These are phyloP conservation scores for Cherax quadricarinatus DNA, from an alignment of 1,140 invertebrate species.

Conservation along the genomic window DNA sequence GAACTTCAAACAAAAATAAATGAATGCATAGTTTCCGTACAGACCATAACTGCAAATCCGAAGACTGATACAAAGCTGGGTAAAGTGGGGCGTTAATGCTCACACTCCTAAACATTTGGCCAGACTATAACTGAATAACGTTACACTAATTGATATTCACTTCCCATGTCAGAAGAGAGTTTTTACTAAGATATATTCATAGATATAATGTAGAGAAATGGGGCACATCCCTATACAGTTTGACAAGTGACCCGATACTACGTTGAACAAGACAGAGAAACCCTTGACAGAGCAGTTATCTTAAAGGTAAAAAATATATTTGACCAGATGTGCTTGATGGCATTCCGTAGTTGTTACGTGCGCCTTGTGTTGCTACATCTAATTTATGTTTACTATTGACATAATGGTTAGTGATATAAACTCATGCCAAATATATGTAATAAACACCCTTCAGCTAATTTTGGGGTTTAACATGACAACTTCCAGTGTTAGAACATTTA, in stretches of 20 bases:
- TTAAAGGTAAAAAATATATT: neutral
- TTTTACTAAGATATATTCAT: neutral
- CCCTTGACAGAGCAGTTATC: neutral
- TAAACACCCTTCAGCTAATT: neutral
- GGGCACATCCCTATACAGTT: neutral
- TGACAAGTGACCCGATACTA: too few species aligned
- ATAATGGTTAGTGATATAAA: neutral
- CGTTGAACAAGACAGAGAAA: neutral
- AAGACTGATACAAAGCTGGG: constrained; percentile 97
- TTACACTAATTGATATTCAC: neutral
- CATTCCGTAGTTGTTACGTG: constrained; percentile 9
- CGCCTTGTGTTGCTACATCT: neutral
- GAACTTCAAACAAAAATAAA: constrained; percentile 96
- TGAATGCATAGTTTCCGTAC: constrained; percentile 93
- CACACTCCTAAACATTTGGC: neutral
- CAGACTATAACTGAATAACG: neutral
- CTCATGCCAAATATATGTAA: neutral
- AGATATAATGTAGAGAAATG: neutral
- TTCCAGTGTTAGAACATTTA: neutral
- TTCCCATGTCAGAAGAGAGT: neutral
- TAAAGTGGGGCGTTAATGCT: constrained; percentile 89
- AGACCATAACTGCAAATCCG: constrained; percentile 95
- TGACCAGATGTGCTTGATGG: neutral
- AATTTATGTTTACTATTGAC: neutral
- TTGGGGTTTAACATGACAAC: neutral